These are phyloP conservation scores for Sarcophaga subvicina DNA, from an alignment of 2,888 invertebrate species.

Conservation along the genomic window DNA sequence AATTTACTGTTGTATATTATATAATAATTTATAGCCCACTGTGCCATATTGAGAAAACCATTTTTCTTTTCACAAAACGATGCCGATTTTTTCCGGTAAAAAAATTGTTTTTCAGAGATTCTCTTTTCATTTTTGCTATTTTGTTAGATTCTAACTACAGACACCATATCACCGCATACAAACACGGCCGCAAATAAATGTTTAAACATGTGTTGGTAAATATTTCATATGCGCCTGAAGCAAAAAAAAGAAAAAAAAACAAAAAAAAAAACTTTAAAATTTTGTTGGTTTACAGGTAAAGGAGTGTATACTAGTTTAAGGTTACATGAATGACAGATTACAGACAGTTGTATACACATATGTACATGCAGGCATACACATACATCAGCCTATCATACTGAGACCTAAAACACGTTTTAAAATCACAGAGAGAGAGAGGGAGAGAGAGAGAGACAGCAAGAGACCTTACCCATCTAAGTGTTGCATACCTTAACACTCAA, in stretches of 20 bases:
- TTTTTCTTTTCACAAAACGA: too few species aligned
- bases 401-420: too few species aligned
- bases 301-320: constrained; percentile 54
- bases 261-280: not conserved
- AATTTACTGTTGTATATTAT: too few species aligned
- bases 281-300: not conserved
- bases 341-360: constrained; percentile 68
- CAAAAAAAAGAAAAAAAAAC: not conserved
- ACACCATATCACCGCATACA: not conserved
- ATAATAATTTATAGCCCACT: not conserved
- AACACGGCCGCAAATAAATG: not conserved
- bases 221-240: not conserved
- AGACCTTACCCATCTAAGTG: constrained; percentile 7
- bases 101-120: not conserved
- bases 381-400: too few species aligned
- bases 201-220: not conserved
- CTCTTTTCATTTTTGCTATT: not conserved
- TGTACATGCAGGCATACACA: not conserved
- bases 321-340: constrained; percentile 74
- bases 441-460: too few species aligned
- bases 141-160: not conserved
- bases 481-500: constrained; percentile 47
- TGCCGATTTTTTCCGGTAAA: not conserved
- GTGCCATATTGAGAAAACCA: not conserved
- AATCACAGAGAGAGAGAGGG: too few species aligned